Evolutionary conservation across 2,888 invertebrate genomes (phyloP).

Genomic region (Acanthosepion esculentum): DNA sequence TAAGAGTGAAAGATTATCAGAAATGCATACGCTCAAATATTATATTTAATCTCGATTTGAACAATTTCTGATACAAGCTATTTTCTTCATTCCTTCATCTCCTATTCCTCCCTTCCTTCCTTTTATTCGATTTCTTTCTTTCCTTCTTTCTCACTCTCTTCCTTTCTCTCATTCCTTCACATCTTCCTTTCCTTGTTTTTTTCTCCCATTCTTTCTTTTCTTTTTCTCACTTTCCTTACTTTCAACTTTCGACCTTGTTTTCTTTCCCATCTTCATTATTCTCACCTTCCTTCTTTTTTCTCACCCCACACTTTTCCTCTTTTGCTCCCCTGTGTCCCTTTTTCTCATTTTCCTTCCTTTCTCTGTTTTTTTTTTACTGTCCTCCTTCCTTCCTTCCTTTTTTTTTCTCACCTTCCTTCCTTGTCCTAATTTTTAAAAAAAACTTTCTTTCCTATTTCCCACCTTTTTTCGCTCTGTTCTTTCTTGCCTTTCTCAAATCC

Average conservation of each 20-base stretch:
- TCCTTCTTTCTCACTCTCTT: rapidly evolving
- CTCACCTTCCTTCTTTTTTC: not conserved
- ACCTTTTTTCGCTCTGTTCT: too few species aligned
- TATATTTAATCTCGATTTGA: too few species aligned
- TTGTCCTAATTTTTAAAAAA: too few species aligned
- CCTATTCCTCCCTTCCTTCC: not conserved
- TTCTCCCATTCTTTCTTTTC: not conserved
- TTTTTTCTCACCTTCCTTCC: not conserved
- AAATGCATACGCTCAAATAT: too few species aligned
- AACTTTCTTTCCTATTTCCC: too few species aligned
- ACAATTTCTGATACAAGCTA: not conserved
- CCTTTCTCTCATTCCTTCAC: not conserved
- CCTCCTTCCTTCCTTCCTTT: not conserved
- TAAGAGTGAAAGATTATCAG: too few species aligned
- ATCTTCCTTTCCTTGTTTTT: not conserved
- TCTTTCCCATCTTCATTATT: not conserved
- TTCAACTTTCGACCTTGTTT: not conserved
- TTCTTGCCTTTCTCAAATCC: not conserved
- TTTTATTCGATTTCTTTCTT: not conserved
- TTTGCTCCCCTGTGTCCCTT: not conserved
- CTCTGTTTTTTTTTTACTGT: too few species aligned
- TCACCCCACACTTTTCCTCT: too few species aligned
- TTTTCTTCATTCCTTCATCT: not conserved
- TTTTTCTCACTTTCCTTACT: not conserved
- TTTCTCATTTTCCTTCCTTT: not conserved